These are phyloP conservation scores for Brachionus asplanchnoidis DNA, from an alignment of 1,140 invertebrate species.

Conservation along the genomic window DNA sequence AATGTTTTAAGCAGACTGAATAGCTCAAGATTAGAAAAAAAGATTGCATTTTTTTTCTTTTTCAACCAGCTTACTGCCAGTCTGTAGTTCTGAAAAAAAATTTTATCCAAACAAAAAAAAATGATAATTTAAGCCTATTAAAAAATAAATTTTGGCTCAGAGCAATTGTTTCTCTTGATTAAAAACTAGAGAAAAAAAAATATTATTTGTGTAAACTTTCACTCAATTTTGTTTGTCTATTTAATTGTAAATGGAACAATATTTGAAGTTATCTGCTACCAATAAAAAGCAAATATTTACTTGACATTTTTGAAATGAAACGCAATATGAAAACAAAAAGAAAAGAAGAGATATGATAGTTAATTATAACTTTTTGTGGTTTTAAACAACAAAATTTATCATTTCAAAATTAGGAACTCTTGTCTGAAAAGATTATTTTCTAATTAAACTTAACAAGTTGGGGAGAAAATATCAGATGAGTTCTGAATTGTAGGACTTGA, in stretches of 20 bases:
- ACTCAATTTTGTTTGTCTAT: neutral
- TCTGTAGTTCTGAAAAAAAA: neutral
- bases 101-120: neutral
- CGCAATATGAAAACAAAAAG: neutral
- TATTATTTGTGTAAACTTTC: neutral
- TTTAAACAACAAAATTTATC: conserved; percentile 5
- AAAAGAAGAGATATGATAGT: neutral
- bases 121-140: neutral
- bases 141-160: neutral
- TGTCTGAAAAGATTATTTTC: neutral
- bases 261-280: neutral
- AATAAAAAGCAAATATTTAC: conserved; percentile 12
- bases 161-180: neutral
- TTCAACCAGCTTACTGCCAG: neutral
- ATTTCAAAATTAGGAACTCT: neutral
- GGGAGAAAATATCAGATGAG: neutral
- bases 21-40: neutral
- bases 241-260: neutral
- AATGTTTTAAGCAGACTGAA: neutral
- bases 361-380: neutral
- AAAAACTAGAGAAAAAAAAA: neutral
- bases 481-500: neutral
- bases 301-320: conserved; percentile 21
- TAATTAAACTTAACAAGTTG: neutral
- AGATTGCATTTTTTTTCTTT: neutral